Base-by-base conservation (phyloP, 2,888 invertebrate genomes). In the Meteorus cinctellus region DNA sequence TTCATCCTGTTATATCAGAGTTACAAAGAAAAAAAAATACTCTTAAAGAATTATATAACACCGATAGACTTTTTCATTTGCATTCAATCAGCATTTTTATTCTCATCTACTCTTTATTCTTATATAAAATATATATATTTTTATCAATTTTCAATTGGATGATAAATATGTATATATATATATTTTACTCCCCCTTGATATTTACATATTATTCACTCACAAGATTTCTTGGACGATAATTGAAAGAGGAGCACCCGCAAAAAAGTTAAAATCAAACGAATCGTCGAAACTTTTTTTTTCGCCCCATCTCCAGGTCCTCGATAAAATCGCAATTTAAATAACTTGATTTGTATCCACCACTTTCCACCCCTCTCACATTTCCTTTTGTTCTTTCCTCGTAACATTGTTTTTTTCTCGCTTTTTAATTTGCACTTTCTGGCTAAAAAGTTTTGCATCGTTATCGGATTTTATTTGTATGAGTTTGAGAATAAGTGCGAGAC, bases 241-340 rank as follows among this genome's bases (percentile, higher is more conserved):
- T 71, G 24, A 62, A 71, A 71, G 4, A 34, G 60, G 24, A 41
- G 4, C n/a, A 16, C 10, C 5, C 8, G 2, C 2, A 55, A 19
- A 62, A 62, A 71, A 62, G 60, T 63, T 72, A 12, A 48, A 72
- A 63, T 34, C 29, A 65, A 48, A 72, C 34, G 27, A 70, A 55
- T 70, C 36, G 55, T 41, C 16, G 12, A 63, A 65, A 68, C 10
- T 68, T 68, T 65, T 36, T 65, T 29, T 48, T 45, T 4, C 34
- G 31, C 6, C 14, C 27, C 27, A 24, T 48, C 31, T 45, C 19
- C 10, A 16, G 1, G 34, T 48, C 16, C 41, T 63, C 48, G 63
- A 63, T 72, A 63, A 72, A 63, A 63, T 72, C 34, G 51, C 31
- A 63, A 72, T 45, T 72, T 48, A 65, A 63, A 72, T 63, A 63